Base-by-base conservation (phyloP, 2,113 vertebrate species). In the Cinclus mexicanus region DNA sequence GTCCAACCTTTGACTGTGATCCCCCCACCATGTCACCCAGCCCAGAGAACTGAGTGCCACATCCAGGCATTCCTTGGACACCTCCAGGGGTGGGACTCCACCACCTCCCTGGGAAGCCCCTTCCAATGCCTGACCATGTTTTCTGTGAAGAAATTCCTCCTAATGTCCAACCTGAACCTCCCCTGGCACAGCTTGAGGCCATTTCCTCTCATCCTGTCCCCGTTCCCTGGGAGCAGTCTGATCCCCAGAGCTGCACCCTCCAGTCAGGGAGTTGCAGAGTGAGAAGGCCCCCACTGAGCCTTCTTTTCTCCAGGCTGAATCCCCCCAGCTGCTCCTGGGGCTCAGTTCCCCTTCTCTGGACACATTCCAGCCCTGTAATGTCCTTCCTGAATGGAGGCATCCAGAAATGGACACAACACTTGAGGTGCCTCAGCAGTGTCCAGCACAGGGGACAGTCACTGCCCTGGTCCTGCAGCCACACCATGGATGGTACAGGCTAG, bases 321-420 rank as follows among this genome's bases (percentile, higher is more conserved):
- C 15, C 39, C 10, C 12, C 46, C 70, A 85, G 50, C 35, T 5
- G 15, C 19, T 39, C 19, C 56, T 70, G 39, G 8, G 14, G 65
- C 47, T 79, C 56, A 7, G 10, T 39, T 87, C 12, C 55, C 55
- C 56, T 78, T n/a, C 56, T 47, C 74, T 61, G 47, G 47, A 46
- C 23, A 24, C 0, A 2, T 42, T 46, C 46, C 53, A 77, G 46
- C 14, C 5, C 37, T 31, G 25, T 31, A 16, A 25, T 29, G 19
- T 39, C 39, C 15, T 24, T 61, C n/a, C 19, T 55, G 56, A 53
- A 24, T 5, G 13, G n/a, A 78, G 15, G 39, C 0, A 0, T 39
- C 33, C 74, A 39, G 28, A 78, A 20, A 24, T 20, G 19, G 11
- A 12, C 39, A 12, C 55, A 33, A 2, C 12, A 12, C 47, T 11